Evolutionary conservation across 2,888 invertebrate genomes (phyloP).

Genomic region (Drosophila mercatorum): DNA sequence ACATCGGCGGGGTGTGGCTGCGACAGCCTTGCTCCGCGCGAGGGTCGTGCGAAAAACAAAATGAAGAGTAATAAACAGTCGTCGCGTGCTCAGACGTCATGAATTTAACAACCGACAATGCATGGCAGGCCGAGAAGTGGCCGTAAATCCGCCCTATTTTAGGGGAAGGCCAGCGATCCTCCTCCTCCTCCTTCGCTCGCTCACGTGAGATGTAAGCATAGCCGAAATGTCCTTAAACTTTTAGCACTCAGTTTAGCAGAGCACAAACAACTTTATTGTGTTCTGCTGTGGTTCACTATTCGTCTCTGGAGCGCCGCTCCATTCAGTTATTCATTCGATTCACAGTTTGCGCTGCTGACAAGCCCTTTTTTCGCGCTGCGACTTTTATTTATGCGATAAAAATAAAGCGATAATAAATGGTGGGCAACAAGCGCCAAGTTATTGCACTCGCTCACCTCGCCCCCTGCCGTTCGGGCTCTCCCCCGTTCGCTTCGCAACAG

Average conservation of each 20-base stretch:
- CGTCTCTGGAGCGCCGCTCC: constrained; percentile 1
- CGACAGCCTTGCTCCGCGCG: not conserved
- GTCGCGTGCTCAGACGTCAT: constrained; percentile 73
- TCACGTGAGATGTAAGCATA: constrained; percentile 53
- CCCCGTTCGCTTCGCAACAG: constrained; percentile 52
- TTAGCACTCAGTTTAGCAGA: constrained; percentile 42
- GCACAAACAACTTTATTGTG: constrained; percentile 23
- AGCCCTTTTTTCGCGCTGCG: constrained; percentile 71
- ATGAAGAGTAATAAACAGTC: constrained; percentile 62
- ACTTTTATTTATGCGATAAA: constrained; percentile 80
- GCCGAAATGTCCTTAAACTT: constrained; percentile 73
- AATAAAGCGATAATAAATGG: constrained; percentile 78
- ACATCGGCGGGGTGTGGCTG: constrained; percentile 41
- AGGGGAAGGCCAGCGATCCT: not conserved
- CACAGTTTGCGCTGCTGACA: constrained; percentile 50
- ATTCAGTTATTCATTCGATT: constrained; percentile 37
- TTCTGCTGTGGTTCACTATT: not conserved
- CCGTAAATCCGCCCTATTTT: constrained; percentile 17
- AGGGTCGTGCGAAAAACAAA: constrained; percentile 46
- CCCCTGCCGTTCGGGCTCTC: not conserved
- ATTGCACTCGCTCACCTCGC: constrained; percentile 66
- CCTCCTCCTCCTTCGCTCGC: not conserved
- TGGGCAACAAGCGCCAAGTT: constrained; percentile 71
- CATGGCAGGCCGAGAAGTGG: constrained; percentile 33
- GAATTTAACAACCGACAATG: constrained; percentile 60